These are phyloP conservation scores for Nephrotoma appendiculata DNA, from an alignment of 2,888 invertebrate species.

Conservation along the genomic window DNA sequence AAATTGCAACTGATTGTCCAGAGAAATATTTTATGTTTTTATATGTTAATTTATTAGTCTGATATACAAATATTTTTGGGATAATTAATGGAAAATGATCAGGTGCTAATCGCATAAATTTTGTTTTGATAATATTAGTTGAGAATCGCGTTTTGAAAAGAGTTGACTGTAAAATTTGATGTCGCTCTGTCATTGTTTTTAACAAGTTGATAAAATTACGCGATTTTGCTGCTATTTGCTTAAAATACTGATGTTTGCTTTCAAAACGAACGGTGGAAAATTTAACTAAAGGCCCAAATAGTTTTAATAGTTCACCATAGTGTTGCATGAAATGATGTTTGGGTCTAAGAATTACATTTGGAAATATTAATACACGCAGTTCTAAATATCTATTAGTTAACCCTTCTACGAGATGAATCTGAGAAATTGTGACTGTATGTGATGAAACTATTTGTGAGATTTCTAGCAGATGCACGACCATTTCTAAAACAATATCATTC, in stretches of 20 bases:
- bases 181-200: background rate
- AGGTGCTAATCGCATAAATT: background rate
- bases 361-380: conserved; percentile 8
- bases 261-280: background rate
- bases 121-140: background rate
- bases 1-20: background rate
- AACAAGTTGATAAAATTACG: background rate
- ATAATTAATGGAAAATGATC: no score
- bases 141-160: background rate
- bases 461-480: background rate
- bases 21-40: no score
- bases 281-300: background rate
- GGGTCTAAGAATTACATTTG: conserved; percentile 8
- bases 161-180: background rate
- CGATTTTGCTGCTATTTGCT: no score
- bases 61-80: no score
- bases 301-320: conserved; percentile 9
- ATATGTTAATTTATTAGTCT: no score
- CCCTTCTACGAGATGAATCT: background rate
- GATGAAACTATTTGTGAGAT: background rate
- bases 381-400: conserved; percentile 3
- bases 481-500: conserved; percentile 3
- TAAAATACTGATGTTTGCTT: background rate
- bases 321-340: conserved; percentile 14
- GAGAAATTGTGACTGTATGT: background rate